Conservation (phyloP, 2,797 vertebrate species). For the Aeoliscus strigatus region DNA sequence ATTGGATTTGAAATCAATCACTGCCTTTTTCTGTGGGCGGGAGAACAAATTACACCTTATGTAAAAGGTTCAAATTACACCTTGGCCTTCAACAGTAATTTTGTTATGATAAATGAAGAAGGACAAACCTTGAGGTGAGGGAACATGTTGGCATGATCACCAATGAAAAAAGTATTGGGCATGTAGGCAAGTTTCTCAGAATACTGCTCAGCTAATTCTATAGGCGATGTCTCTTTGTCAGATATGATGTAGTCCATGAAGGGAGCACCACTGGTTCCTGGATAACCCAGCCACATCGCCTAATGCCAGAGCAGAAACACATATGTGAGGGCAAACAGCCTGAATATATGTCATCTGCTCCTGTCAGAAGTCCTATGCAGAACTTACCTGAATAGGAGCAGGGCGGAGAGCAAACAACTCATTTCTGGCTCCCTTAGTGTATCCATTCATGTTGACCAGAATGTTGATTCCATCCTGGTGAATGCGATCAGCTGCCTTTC, state of each 20-base stretch:
- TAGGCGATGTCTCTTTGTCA: conserved; percentile 94
- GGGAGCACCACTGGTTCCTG: conserved; percentile 94
- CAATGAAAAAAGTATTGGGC: conserved; percentile 98
- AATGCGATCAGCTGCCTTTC: conserved; percentile 97
- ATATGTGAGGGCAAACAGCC: neutral
- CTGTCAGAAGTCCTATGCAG: neutral
- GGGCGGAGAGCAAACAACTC: conserved; percentile 94
- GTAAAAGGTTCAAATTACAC: neutral
- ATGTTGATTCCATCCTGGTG: conserved; percentile 97
- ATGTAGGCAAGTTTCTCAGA: conserved; percentile 98
- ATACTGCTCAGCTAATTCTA: conserved; percentile 93
- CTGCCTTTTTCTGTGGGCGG: conserved; percentile 90
- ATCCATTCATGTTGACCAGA: conserved; percentile 98
- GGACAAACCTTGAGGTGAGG: conserved; percentile 91
- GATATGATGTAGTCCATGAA: conserved; percentile 99
- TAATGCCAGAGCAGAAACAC: conserved; percentile 34
- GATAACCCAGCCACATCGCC: conserved; percentile 98
- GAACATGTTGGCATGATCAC: conserved; percentile 99
- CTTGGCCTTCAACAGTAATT: no score
- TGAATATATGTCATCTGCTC: no score
- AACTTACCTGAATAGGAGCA: conserved; percentile 89
- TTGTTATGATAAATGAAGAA: no score
- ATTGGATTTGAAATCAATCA: conserved; percentile 98
- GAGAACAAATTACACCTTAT: neutral
- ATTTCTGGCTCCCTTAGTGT: conserved; percentile 97